These are phyloP conservation scores for Trachymyrmex septentrionalis DNA, from an alignment of 1,140 invertebrate genomes.

Conservation along the genomic window DNA sequence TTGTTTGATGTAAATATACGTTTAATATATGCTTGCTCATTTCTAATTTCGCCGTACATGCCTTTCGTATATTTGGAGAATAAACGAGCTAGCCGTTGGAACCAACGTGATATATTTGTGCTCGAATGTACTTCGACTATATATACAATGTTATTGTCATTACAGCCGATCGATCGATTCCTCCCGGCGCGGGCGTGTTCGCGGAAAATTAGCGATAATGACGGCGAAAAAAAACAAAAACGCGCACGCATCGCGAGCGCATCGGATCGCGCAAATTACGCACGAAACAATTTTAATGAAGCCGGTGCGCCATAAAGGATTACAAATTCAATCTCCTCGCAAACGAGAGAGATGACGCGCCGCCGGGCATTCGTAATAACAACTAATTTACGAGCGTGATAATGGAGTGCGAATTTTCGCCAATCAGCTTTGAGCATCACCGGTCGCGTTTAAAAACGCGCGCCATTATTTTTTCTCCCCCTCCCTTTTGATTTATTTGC, in stretches of 20 bases:
- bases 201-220: slow-evolving; percentile 58
- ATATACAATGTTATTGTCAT: slow-evolving; percentile 46
- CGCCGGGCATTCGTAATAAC: slow-evolving; percentile 58
- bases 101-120: slow-evolving; percentile 18
- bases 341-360: slow-evolving; percentile 56
- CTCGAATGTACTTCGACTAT: slow-evolving; percentile 26
- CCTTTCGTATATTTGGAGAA: slow-evolving; percentile 35
- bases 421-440: slow-evolving; percentile 74
- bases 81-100: slow-evolving; percentile 3
- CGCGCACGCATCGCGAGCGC: slow-evolving; percentile 34
- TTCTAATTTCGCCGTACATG: slow-evolving; percentile 1
- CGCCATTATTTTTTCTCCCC: slow-evolving; percentile 6
- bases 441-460: slow-evolving; percentile 59
- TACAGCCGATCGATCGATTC: slow-evolving; percentile 45
- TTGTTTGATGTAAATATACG: neutral
- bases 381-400: slow-evolving; percentile 68
- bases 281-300: slow-evolving; percentile 64
- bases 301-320: slow-evolving; percentile 61
- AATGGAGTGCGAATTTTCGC: slow-evolving; percentile 73
- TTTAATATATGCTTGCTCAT: slow-evolving; percentile 21
- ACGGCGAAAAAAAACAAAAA: slow-evolving; percentile 50
- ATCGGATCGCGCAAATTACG: slow-evolving; percentile 62
- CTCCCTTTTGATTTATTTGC: slow-evolving; percentile 47
- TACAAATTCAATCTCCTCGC: slow-evolving; percentile 64
- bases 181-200: slow-evolving; percentile 27